Conservation (phyloP, 2,113 vertebrate genomes). For the Apteryx mantelli region DNA sequence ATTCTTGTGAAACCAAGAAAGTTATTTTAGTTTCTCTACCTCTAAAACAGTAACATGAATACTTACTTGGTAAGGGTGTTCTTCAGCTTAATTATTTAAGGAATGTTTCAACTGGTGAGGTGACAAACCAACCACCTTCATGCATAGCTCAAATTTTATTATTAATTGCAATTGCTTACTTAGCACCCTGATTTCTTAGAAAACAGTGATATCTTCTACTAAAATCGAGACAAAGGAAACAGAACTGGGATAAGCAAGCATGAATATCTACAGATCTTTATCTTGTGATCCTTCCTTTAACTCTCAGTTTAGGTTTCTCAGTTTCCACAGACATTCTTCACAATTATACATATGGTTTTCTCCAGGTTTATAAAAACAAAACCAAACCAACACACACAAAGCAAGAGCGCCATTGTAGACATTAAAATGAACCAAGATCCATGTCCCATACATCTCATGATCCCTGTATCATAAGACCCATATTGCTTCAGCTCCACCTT, state of each 20-base stretch:
- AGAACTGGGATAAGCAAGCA: background rate
- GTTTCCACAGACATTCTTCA: background rate
- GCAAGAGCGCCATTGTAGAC: background rate
- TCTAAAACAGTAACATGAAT: background rate
- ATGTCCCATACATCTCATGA: background rate
- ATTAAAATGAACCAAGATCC: background rate
- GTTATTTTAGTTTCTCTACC: background rate
- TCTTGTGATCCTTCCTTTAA: background rate
- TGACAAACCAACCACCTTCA: background rate
- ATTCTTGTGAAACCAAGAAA: background rate
- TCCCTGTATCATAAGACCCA: background rate
- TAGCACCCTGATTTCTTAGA: background rate
- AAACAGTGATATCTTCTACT: background rate
- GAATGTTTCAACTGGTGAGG: background rate
- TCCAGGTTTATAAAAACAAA: background rate
- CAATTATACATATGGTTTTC: background rate
- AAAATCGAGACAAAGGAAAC: background rate
- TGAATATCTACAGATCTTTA: background rate
- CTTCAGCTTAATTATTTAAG: background rate
- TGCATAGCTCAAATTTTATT: background rate
- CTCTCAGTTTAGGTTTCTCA: background rate
- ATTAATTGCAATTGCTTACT: background rate
- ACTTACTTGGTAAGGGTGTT: background rate
- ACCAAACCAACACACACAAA: too few relatives aligned
- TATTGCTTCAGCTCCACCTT: background rate